Conservation (phyloP, 2,797 vertebrate genomes). For the Phrynocephalus forsythii region DNA sequence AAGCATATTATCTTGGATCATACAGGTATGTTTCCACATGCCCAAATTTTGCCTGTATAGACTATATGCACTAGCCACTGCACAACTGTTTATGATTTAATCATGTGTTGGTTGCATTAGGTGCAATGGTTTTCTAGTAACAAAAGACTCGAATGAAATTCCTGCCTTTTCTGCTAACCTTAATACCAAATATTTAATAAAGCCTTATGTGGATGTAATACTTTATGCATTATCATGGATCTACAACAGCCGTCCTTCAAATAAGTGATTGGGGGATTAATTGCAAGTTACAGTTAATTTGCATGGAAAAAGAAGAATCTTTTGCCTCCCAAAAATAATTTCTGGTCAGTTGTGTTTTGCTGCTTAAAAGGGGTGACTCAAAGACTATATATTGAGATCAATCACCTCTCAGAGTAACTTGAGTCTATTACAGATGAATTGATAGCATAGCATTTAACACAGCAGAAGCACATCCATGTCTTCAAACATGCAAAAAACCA, state of each 20-base stretch:
- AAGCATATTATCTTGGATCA: background rate
- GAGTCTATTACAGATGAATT: background rate
- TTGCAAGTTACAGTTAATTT: conserved; percentile 16
- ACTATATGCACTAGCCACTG: background rate
- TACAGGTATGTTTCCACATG: background rate
- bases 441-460: conserved; percentile 20
- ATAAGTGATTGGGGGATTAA: background rate
- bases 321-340: background rate
- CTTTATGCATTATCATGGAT: background rate
- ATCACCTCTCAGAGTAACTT: conserved; percentile 9
- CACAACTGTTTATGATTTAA: background rate
- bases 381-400: background rate
- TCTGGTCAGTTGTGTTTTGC: background rate
- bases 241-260: background rate
- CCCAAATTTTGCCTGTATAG: background rate
- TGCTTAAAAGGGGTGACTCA: conserved; percentile 6
- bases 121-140: background rate
- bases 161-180: background rate
- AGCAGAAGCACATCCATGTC: conserved; percentile 27
- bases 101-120: background rate
- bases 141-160: background rate
- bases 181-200: background rate
- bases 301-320: conserved; percentile 20
- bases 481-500: conserved; percentile 27
- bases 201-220: background rate